phyloP scores from a whole-genome alignment of 1,140 invertebrate genomes.

The Drosophila suzukii region DNA sequence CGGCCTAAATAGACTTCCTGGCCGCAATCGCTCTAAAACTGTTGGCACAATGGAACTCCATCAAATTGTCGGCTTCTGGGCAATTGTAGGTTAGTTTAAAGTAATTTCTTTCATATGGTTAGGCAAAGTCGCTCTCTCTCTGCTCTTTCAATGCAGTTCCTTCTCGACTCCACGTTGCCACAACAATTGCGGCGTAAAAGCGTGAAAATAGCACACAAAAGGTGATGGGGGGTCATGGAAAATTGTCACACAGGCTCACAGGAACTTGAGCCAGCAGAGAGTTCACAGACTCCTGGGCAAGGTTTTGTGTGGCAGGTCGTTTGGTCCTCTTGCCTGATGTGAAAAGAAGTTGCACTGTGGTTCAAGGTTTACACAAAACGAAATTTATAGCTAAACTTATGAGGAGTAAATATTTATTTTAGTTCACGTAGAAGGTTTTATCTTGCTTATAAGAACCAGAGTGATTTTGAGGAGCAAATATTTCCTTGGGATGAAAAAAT shows the following conservation, averaged over 20 bases:
- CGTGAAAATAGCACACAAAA: constrained; percentile 70
- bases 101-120: constrained; percentile 66
- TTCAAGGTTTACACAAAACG: constrained; percentile 15
- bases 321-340: constrained; percentile 41
- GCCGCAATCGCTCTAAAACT: constrained; percentile 60
- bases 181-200: constrained; percentile 80
- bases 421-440: no score
- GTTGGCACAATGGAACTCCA: constrained; percentile 47
- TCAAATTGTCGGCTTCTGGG: constrained; percentile 30
- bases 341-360: constrained; percentile 71
- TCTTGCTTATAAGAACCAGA: no score
- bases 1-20: constrained; percentile 63
- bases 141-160: constrained; percentile 57
- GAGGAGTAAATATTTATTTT: neutral
- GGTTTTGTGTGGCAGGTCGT: constrained; percentile 46
- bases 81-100: constrained; percentile 78
- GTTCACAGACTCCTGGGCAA: constrained; percentile 69
- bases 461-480: no score
- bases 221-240: constrained; percentile 60
- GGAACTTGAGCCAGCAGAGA: constrained; percentile 55
- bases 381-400: constrained; percentile 3
- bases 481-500: no score
- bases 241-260: constrained; percentile 69
- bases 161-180: constrained; percentile 36
- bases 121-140: constrained; percentile 20